These are phyloP conservation scores for Euthynnus affinis DNA, from an alignment of 2,797 vertebrate genomes.

Conservation along the genomic window DNA sequence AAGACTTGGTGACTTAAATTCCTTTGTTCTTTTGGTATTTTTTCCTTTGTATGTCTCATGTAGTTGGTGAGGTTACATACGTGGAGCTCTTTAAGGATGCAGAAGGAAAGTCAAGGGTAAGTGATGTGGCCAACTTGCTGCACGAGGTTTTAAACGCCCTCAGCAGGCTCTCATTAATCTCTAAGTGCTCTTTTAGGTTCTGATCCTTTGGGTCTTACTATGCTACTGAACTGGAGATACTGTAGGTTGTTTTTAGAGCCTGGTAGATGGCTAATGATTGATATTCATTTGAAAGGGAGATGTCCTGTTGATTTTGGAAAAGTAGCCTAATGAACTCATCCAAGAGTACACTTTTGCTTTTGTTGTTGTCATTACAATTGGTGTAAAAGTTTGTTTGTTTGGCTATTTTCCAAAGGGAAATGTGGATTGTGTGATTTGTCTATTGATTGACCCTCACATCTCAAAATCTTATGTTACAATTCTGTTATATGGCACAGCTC, in stretches of 20 bases:
- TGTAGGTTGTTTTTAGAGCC: conserved; percentile 85
- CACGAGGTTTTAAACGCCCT: conserved; percentile 98
- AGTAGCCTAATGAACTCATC: conserved; percentile 79
- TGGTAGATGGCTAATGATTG: conserved; percentile 84
- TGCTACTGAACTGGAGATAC: conserved; percentile 82
- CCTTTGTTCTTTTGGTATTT: conserved; percentile 99
- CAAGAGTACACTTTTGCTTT: conserved; percentile 84
- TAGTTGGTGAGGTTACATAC: conserved; percentile 99
- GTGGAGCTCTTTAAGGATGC: conserved; percentile 99
- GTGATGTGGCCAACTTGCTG: conserved; percentile 97
- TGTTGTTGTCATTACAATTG: conserved; percentile 87
- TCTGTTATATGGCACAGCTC: conserved; percentile 73
- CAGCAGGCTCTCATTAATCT: conserved; percentile 92
- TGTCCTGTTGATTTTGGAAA: conserved; percentile 87
- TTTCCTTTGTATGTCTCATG: conserved; percentile 99
- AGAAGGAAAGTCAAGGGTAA: conserved; percentile 99
- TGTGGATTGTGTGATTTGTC: conserved; percentile 83
- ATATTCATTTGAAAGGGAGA: conserved; percentile 85
- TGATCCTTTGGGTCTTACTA: conserved; percentile 81
- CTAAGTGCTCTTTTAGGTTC: conserved; percentile 82
- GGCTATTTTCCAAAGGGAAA: conserved; percentile 84
- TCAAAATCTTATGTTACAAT: conserved; percentile 77
- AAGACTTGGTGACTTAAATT: conserved; percentile 98
- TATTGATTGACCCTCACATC: conserved; percentile 80
- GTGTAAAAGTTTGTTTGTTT: conserved; percentile 86